A percentile compares a stretch with the other conserved stretches of the same genome.
phyloP scores from a whole-genome alignment of 2,888 invertebrate genomes.

The Macropis europaea region DNA sequence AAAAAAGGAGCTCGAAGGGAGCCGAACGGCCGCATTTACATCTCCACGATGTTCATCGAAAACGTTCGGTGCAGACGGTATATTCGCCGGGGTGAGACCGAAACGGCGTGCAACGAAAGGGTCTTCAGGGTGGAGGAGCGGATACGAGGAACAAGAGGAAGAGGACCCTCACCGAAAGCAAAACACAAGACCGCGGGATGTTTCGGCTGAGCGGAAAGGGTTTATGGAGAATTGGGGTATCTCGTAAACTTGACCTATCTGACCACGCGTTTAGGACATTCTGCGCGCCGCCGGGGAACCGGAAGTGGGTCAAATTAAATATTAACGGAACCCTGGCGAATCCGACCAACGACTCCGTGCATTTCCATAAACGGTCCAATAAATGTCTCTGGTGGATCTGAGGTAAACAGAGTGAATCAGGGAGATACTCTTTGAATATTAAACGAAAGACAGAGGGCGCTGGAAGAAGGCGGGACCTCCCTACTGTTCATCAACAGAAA shows the following conservation, averaged over 20 bases:
- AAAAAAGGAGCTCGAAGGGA: background rate
- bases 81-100: conserved; percentile 59
- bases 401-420: background rate
- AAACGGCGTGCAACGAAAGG: conserved; percentile 69
- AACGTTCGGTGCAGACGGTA: conserved; percentile 57
- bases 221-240: conserved; percentile 73
- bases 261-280: conserved; percentile 63
- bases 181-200: conserved; percentile 71
- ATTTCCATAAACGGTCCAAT: background rate
- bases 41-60: conserved; percentile 49
- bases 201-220: conserved; percentile 75
- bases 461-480: too few relatives aligned
- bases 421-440: too few relatives aligned
- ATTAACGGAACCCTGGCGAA: conserved; percentile 21
- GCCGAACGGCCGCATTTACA: background rate
- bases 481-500: too few relatives aligned
- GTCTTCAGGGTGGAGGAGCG: conserved; percentile 56
- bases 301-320: conserved; percentile 70
- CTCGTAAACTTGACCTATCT: conserved; percentile 77
- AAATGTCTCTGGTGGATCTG: background rate
- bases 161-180: conserved; percentile 61
- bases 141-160: conserved; percentile 46
- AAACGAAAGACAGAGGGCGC: too few relatives aligned
- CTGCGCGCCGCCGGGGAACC: conserved; percentile 46
- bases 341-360: background rate